Base-by-base conservation (phyloP, 2,888 invertebrate genomes). In the Platycnemis pennipes region DNA sequence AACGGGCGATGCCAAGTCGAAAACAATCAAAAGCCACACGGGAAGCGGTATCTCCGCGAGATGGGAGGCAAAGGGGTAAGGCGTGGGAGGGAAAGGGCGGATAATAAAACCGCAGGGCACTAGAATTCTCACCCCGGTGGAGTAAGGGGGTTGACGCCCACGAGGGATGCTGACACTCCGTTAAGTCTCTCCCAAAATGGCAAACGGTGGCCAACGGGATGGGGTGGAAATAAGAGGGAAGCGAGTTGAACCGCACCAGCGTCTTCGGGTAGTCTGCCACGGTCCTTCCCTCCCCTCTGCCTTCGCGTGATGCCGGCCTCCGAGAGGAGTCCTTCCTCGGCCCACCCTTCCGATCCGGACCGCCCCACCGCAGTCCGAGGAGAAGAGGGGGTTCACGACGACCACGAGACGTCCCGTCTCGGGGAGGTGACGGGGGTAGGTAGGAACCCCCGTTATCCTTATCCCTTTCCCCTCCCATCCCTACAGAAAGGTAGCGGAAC, bases 121-220 rank as follows among this genome's bases (percentile, higher is more conserved):
- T 37, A 77, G 77, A 77, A 63, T 26, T 13, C 13, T 77, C 49
- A 49, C 49, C 37, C 77, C 77, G 31, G 13, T 13, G 77, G 37
- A 13, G 77, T 31, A n/a, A 26, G 37, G 77, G 63, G n/a, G 63
- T n/a, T 63, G 63, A 26, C n/a, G 63, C 77, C 2, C 63, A 37
- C 77, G 77, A 37, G 77, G 77, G 77, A 77, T 77, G 77, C 77
- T 77, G 77, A 8, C 37, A 7, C 56, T 37, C 77, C 77, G 77
- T 77, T 77, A 77, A 37, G 77, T 77, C 77, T 77, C 31, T 77
- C 77, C 77, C 31, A 37, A 77, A 77, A 77, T 37, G 77, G 77
- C 77, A 37, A 77, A 11, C 37, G 11, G 37, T 26, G 77, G 77
- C 77, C 11, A 3, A 11, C 31, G 3, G 77, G 77, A 13, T 5